A percentile compares a stretch with the other conserved stretches of the same genome.
phyloP scores from a whole-genome alignment of 2,113 vertebrate species.

The Silurus glanis region DNA sequence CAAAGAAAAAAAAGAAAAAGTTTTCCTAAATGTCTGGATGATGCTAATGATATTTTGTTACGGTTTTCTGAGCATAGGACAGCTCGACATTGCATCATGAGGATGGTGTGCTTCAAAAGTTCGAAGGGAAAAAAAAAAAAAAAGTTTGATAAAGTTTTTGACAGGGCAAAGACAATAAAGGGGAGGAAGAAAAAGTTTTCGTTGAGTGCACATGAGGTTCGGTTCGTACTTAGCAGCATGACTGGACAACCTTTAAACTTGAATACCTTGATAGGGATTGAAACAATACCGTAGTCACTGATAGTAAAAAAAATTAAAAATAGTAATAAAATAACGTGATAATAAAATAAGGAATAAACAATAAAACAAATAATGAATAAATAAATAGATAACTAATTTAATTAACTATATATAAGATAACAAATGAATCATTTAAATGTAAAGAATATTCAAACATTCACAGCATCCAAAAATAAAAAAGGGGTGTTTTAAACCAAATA shows the following conservation, averaged over 20 bases:
- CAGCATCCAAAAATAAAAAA: too few species aligned
- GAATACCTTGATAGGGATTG: background rate
- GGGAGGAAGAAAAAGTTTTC: background rate
- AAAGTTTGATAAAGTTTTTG: background rate
- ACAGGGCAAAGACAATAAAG: constrained; percentile 6
- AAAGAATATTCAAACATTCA: background rate
- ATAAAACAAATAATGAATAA: background rate
- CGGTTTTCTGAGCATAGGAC: constrained; percentile 12
- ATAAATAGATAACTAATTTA: background rate
- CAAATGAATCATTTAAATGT: background rate
- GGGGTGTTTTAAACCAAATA: too few species aligned
- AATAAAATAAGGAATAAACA: too few species aligned
- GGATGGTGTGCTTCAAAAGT: constrained; percentile 10
- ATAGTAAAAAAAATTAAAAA: background rate
- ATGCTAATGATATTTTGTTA: constrained; percentile 22
- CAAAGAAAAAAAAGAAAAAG: background rate
- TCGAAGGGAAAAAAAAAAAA: background rate
- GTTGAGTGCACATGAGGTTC: background rate
- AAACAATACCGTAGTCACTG: background rate
- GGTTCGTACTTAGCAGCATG: background rate
- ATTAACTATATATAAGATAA: background rate
- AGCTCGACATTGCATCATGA: constrained; percentile 3
- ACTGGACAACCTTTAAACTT: background rate
- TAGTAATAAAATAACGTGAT: background rate
- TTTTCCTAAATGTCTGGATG: background rate